phyloP scores from a whole-genome alignment of 2,113 vertebrate genomes.

The Lipophrys pholis region DNA sequence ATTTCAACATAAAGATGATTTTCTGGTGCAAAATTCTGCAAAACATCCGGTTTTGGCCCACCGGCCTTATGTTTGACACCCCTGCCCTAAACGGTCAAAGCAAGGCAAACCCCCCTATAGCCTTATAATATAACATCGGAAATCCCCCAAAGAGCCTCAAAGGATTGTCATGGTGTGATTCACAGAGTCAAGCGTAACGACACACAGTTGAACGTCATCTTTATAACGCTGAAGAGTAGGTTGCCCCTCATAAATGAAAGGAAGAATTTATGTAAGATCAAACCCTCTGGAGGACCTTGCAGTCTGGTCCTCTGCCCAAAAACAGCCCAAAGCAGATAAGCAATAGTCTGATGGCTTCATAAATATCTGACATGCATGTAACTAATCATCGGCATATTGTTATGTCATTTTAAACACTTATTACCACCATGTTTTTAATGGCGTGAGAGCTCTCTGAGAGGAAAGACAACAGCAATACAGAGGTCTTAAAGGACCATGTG shows the following conservation, averaged over 20 bases:
- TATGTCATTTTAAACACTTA: conserved; percentile 1
- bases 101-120: no score
- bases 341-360: conserved; percentile 61
- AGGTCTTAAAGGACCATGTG: not conserved
- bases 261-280: conserved; percentile 42
- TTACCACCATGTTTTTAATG: not conserved
- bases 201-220: not conserved
- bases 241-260: conserved; percentile 28
- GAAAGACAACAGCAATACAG: not conserved
- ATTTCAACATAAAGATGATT: no score
- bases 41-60: no score
- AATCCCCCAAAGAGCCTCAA: no score
- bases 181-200: conserved; percentile 26
- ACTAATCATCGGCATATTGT: conserved; percentile 40
- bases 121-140: no score
- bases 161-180: no score
- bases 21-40: no score
- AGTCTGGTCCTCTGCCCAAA: conserved; percentile 53
- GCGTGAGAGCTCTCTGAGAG: not conserved
- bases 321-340: conserved; percentile 62
- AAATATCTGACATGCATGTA: conserved; percentile 51
- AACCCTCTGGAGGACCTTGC: conserved; percentile 43
- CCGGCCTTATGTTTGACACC: no score
- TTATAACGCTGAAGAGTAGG: conserved; percentile 5
- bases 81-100: no score